A percentile compares a stretch with the other conserved stretches of the same genome.
Evolutionary conservation across 64 coral and sea anemone genomes (phyloP).

Genomic region (Catalaphyllia jardinei): DNA sequence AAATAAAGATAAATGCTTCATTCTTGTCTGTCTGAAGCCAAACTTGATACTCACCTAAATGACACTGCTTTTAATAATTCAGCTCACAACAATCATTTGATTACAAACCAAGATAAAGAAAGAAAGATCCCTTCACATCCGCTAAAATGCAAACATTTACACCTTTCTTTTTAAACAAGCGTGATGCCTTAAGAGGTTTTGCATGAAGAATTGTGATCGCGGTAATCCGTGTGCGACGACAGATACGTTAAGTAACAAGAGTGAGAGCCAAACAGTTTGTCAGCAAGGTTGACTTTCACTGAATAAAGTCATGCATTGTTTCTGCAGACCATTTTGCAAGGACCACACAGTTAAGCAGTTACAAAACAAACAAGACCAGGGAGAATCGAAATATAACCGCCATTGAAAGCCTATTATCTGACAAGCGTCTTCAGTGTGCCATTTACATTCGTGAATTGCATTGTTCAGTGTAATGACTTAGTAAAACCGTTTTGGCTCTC

Average conservation of each 20-base stretch:
- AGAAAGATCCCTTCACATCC: background rate
- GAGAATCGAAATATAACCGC: background rate
- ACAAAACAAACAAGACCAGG: constrained; percentile 7
- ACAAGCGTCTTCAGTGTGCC: background rate
- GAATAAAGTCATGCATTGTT: background rate
- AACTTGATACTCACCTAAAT: too few relatives aligned
- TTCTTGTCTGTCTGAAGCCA: too few relatives aligned
- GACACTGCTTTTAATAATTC: too few relatives aligned
- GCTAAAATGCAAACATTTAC: constrained; percentile 3
- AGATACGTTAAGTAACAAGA: background rate
- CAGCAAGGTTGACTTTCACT: too few relatives aligned
- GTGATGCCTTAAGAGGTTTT: background rate
- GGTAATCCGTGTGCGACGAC: background rate
- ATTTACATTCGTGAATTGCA: too few relatives aligned
- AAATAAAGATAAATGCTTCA: too few relatives aligned
- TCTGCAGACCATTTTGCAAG: background rate
- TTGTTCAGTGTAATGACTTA: too few relatives aligned
- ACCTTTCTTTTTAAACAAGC: background rate
- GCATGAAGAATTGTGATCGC: background rate
- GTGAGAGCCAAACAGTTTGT: too few relatives aligned
- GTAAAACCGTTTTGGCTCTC: too few relatives aligned
- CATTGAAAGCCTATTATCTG: background rate
- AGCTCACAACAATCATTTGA: background rate
- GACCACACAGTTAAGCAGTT: background rate
- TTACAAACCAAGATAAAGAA: background rate